A percentile compares a stretch with the other conserved stretches of the same genome.
phyloP scores from a whole-genome alignment of 1,140 invertebrate species.

The Aphelinus atriplicis region DNA sequence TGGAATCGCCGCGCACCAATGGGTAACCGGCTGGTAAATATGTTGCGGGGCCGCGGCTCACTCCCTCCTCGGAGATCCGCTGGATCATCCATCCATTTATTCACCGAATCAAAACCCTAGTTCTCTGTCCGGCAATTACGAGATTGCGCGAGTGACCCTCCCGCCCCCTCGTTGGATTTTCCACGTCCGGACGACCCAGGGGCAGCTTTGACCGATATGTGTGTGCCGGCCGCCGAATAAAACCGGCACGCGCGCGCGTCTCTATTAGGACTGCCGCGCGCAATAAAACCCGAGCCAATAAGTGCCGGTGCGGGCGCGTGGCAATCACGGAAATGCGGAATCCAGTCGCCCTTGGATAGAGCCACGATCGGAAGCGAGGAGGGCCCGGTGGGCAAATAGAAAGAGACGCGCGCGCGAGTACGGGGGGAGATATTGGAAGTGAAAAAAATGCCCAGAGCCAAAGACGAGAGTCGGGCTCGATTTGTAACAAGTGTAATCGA shows the following conservation, averaged over 20 bases:
- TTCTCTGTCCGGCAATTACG: too few relatives aligned
- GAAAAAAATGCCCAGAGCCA: constrained; percentile 2
- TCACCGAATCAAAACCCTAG: too few relatives aligned
- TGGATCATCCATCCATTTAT: too few relatives aligned
- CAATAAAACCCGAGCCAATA: constrained; percentile 11
- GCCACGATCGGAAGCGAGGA: neutral
- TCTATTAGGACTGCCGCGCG: neutral
- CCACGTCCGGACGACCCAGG: too few relatives aligned
- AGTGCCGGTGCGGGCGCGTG: neutral
- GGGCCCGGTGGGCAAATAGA: neutral
- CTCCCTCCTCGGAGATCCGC: too few relatives aligned
- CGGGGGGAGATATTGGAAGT: neutral
- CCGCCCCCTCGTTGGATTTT: too few relatives aligned
- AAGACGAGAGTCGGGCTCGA: neutral
- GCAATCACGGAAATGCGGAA: constrained; percentile 27
- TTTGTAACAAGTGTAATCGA: constrained; percentile 36
- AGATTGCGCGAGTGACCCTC: too few relatives aligned
- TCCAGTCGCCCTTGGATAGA: neutral
- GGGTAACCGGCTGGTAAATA: too few relatives aligned
- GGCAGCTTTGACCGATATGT: too few relatives aligned
- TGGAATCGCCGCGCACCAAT: too few relatives aligned
- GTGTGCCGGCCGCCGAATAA: neutral
- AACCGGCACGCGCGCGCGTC: neutral
- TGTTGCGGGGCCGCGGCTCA: too few relatives aligned
- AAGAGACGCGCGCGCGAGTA: neutral